Evolutionary conservation across 1,140 invertebrate genomes (phyloP).

Genomic region (Drosophila athabasca): DNA sequence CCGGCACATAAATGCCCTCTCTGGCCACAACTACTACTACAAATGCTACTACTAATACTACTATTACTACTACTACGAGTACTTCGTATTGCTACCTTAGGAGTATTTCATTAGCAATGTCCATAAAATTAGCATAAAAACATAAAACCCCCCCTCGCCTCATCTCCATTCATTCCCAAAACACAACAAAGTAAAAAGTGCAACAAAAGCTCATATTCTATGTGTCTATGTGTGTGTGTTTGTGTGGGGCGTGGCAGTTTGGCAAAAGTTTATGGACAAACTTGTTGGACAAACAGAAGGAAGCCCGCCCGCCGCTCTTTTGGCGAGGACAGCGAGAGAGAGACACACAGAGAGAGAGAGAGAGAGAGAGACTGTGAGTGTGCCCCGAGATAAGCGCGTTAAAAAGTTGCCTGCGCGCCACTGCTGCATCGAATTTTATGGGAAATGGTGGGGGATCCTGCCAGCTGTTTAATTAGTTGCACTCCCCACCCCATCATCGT

Average conservation of each 20-base stretch:
- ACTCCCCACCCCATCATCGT: slow-evolving; percentile 13
- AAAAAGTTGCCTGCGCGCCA: slow-evolving; percentile 47
- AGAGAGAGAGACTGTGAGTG: background rate
- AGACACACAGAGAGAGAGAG: background rate
- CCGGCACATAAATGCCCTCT: too few species aligned
- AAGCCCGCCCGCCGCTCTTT: slow-evolving; percentile 2
- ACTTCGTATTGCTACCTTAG: too few species aligned
- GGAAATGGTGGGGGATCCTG: background rate
- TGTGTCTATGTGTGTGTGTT: slow-evolving; percentile 9
- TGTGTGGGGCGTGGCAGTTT: slow-evolving; percentile 37
- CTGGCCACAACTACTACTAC: too few species aligned
- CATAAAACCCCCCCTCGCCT: too few species aligned
- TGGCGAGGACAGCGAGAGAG: slow-evolving; percentile 1
- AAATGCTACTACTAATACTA: too few species aligned
- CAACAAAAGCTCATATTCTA: slow-evolving; percentile 30
- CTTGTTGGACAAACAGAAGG: slow-evolving; percentile 73
- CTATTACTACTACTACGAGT: too few species aligned
- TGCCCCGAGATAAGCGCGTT: slow-evolving; percentile 59
- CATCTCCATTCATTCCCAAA: background rate
- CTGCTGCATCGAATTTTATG: background rate
- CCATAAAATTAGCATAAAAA: too few species aligned
- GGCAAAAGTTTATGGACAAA: slow-evolving; percentile 68
- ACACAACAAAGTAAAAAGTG: slow-evolving; percentile 27
- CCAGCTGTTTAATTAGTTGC: slow-evolving; percentile 74
- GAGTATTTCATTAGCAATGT: too few species aligned